Conservation (phyloP, 1,140 invertebrate genomes). For the Bombus vancouverensis region DNA sequence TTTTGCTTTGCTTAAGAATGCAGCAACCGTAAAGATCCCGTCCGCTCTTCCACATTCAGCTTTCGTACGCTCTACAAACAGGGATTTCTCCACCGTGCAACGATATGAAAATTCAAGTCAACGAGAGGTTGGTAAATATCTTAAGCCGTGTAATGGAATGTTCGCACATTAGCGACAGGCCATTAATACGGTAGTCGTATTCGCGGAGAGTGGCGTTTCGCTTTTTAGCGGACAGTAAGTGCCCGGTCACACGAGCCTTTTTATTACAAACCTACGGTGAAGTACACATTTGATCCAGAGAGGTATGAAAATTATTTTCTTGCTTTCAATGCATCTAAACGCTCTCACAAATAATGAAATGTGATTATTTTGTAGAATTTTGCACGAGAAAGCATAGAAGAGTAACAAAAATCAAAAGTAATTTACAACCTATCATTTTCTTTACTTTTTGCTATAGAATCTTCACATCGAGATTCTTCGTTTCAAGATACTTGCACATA, state of each 20-base stretch:
- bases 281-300: no score
- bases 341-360: no score
- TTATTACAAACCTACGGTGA: not conserved
- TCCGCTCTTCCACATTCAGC: not conserved
- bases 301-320: no score
- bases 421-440: no score
- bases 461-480: no score
- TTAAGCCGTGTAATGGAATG: conserved; percentile 38
- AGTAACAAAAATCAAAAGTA: no score
- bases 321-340: no score
- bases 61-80: not conserved
- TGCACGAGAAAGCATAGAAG: no score
- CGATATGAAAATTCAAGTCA: conserved; percentile 34
- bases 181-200: conserved; percentile 31
- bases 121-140: conserved; percentile 50
- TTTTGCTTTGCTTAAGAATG: conserved; percentile 1
- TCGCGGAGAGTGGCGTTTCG: conserved; percentile 33
- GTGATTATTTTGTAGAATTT: no score
- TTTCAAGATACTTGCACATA: no score
- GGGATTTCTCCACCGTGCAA: not conserved
- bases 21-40: not conserved
- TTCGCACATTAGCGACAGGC: conserved; percentile 51
- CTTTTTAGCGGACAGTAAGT: conserved; percentile 30
- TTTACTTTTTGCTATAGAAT: no score
- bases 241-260: not conserved